Percentiles rank a stretch among this genome's conserved stretches.
These are phyloP conservation scores for Malacosoma neustria DNA, from an alignment of 2,888 invertebrate species.

Conservation along the genomic window DNA sequence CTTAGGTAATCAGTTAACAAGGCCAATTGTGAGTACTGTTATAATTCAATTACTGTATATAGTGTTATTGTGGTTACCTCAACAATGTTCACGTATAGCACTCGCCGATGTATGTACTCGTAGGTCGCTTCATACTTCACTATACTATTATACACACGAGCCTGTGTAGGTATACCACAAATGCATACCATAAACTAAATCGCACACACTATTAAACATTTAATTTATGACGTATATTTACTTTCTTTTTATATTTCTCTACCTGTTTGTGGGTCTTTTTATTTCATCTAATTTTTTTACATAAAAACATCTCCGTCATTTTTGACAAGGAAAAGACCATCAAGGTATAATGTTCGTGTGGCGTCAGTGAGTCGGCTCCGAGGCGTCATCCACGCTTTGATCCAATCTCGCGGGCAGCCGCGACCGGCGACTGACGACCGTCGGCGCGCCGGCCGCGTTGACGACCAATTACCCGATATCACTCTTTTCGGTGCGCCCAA, in stretches of 20 bases:
- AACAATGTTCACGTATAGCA: too few species aligned
- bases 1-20: too few species aligned
- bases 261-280: slow-evolving; percentile 56
- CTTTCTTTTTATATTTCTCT: too few species aligned
- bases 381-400: slow-evolving; percentile 58
- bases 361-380: slow-evolving; percentile 58
- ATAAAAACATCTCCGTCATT: slow-evolving; percentile 71
- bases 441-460: slow-evolving; percentile 35
- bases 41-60: too few species aligned
- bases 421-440: slow-evolving; percentile 15
- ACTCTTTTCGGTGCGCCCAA: slow-evolving; percentile 63
- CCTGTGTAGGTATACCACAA: background rate
- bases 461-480: slow-evolving; percentile 72
- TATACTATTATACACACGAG: slow-evolving; percentile 1
- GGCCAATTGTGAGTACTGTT: too few species aligned
- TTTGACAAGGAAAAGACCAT: slow-evolving; percentile 74
- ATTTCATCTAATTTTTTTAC: slow-evolving; percentile 65
- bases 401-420: slow-evolving; percentile 51
- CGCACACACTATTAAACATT: too few species aligned
- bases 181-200: too few species aligned
- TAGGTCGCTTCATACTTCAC: background rate
- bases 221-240: too few species aligned
- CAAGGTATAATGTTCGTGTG: slow-evolving; percentile 65
- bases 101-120: too few species aligned
- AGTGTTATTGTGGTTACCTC: too few species aligned